phyloP scores from a whole-genome alignment of 2,797 vertebrate genomes.

The Sebastes hopkinsi region DNA sequence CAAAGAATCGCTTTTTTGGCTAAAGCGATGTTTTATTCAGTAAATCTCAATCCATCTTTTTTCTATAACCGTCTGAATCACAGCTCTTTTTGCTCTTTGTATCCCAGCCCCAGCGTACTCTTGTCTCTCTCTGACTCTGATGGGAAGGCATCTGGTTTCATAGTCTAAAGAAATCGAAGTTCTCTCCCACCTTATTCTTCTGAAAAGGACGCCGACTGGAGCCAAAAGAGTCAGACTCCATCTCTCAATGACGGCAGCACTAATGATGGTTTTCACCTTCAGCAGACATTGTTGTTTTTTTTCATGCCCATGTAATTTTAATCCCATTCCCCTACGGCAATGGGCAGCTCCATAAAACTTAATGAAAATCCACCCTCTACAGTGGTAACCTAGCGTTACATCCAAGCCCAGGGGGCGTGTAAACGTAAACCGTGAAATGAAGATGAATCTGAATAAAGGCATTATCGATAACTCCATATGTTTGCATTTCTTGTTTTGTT shows the following conservation, averaged over 20 bases:
- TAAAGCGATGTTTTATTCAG: background rate
- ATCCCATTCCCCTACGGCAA: background rate
- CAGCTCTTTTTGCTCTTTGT: background rate
- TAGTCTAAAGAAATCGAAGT: conserved; percentile 42
- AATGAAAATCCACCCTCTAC: background rate
- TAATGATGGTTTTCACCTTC: conserved; percentile 38
- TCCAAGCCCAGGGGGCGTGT: background rate
- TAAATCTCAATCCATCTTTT: conserved; percentile 14
- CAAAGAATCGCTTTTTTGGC: background rate
- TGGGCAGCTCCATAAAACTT: background rate
- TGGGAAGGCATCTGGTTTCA: conserved; percentile 34
- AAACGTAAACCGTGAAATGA: too few species aligned
- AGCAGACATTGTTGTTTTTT: background rate
- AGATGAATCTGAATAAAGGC: background rate
- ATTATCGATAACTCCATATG: background rate
- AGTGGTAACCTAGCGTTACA: too few species aligned
- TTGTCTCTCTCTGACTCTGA: background rate
- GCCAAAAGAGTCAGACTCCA: background rate
- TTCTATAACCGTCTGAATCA: conserved; percentile 4
- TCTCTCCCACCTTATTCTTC: background rate
- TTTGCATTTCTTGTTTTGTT: background rate
- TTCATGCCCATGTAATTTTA: background rate
- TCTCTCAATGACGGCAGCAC: background rate
- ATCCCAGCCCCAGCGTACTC: conserved; percentile 8
- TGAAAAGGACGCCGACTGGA: background rate